Evolutionary conservation across 2,797 vertebrate species (phyloP).

Genomic region (Molossus alvarezi): DNA sequence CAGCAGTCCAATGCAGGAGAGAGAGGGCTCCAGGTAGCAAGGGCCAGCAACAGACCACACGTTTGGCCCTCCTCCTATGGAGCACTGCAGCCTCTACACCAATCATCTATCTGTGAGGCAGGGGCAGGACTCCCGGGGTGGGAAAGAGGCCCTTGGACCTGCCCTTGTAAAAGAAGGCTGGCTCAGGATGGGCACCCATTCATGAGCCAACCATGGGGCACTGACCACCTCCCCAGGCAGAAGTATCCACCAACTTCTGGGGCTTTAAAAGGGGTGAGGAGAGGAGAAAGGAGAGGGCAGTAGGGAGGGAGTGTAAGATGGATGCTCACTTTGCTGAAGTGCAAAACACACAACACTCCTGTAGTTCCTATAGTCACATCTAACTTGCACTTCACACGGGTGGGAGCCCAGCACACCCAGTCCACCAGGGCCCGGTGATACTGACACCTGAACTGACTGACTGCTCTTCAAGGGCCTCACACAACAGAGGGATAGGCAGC

Average conservation of each 20-base stretch:
- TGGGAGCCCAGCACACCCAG: neutral
- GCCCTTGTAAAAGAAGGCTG: neutral
- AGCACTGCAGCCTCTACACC: neutral
- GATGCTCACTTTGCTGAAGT: neutral
- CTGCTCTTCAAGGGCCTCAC: neutral
- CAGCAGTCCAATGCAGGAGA: neutral
- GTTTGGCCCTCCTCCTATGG: neutral
- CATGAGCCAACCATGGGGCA: too few relatives aligned
- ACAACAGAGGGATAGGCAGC: neutral
- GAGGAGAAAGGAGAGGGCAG: neutral
- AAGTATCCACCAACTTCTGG: neutral
- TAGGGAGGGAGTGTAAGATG: too few relatives aligned
- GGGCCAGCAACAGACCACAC: neutral
- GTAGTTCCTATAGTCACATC: neutral
- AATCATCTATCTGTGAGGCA: neutral
- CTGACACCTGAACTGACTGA: neutral
- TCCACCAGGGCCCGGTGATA: too few relatives aligned
- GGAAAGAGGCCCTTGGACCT: neutral
- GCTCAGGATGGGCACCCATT: neutral
- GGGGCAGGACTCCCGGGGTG: neutral
- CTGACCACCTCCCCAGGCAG: neutral
- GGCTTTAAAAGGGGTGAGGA: neutral
- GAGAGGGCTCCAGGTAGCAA: neutral
- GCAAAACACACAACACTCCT: conserved; percentile 20
- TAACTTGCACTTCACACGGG: neutral